Conservation (phyloP, 1,140 invertebrate genomes). For the Penaeus indicus region DNA sequence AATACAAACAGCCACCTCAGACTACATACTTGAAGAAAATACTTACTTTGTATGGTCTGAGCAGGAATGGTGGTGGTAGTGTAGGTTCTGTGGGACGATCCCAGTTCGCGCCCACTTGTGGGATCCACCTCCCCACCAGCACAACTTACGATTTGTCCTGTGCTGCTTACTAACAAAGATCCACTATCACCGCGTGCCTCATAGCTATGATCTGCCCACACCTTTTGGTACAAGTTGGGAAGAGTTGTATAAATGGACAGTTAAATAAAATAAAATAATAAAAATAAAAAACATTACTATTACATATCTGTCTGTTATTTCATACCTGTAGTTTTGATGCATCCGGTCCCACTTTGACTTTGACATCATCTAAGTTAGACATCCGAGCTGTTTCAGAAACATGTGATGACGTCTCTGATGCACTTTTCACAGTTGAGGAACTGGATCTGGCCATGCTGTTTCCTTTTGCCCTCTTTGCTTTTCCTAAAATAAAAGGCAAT, state of each 20-base stretch:
- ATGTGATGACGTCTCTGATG: too few relatives aligned
- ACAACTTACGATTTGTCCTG: not conserved
- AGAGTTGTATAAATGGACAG: too few relatives aligned
- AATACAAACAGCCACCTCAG: too few relatives aligned
- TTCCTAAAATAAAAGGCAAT: too few relatives aligned
- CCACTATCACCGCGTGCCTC: slow-evolving; percentile 3
- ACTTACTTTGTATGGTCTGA: slow-evolving; percentile 12
- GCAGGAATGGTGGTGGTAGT: slow-evolving; percentile 29
- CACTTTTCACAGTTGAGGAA: too few relatives aligned
- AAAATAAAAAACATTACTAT: too few relatives aligned
- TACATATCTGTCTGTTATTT: not conserved
- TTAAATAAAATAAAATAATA: not conserved
- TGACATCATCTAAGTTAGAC: slow-evolving; percentile 24
- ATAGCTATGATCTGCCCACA: slow-evolving; percentile 35
- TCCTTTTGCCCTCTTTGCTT: too few relatives aligned
- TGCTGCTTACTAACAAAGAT: slow-evolving; percentile 18
- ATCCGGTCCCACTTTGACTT: slow-evolving; percentile 22
- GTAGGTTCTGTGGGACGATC: slow-evolving; percentile 10
- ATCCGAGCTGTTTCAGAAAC: too few relatives aligned
- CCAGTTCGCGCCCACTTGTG: not conserved
- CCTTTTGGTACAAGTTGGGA: not conserved
- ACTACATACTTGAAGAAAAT: not conserved
- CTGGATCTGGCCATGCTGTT: too few relatives aligned
- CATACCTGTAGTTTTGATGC: slow-evolving; percentile 12
- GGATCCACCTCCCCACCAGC: not conserved